A percentile compares a stretch with the other conserved stretches of the same genome.
Conservation (phyloP, 2,113 vertebrate genomes). For the Dolichallabes microphthalmus region DNA sequence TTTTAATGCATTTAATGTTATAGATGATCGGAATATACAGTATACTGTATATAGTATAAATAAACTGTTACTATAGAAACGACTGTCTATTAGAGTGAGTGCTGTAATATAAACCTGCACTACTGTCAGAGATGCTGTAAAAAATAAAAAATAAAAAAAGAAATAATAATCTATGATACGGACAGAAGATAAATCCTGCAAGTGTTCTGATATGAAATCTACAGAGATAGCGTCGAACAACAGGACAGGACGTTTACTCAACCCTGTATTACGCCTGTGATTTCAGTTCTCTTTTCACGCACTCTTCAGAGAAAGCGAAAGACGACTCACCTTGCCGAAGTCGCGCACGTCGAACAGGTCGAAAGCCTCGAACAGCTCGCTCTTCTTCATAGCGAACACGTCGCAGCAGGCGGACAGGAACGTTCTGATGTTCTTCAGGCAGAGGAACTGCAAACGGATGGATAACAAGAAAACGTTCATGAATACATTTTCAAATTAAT, state of each 20-base stretch:
- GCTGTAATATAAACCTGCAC: neutral
- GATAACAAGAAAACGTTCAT: conserved; percentile 12
- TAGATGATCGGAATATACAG: too few relatives aligned
- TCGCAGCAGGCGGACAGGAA: conserved; percentile 88
- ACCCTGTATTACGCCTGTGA: neutral
- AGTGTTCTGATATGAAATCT: neutral
- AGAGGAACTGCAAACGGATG: conserved; percentile 66
- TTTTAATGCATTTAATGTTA: too few relatives aligned
- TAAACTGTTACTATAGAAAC: neutral
- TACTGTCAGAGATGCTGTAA: neutral
- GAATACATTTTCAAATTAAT: too few relatives aligned
- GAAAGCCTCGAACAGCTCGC: conserved; percentile 95
- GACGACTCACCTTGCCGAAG: conserved; percentile 90
- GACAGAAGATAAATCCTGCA: neutral
- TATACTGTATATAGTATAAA: neutral
- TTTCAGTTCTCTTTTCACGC: neutral
- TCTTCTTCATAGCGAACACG: conserved; percentile 92
- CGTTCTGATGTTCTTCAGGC: conserved; percentile 97
- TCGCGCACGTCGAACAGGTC: conserved; percentile 96
- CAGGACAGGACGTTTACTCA: neutral
- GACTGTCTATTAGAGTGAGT: neutral
- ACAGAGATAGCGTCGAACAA: neutral
- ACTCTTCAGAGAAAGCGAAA: neutral
- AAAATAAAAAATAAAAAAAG: neutral
- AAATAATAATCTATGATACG: neutral